These are phyloP conservation scores for Ptiloglossa arizonensis DNA, from an alignment of 1,140 invertebrate genomes.

Conservation along the genomic window DNA sequence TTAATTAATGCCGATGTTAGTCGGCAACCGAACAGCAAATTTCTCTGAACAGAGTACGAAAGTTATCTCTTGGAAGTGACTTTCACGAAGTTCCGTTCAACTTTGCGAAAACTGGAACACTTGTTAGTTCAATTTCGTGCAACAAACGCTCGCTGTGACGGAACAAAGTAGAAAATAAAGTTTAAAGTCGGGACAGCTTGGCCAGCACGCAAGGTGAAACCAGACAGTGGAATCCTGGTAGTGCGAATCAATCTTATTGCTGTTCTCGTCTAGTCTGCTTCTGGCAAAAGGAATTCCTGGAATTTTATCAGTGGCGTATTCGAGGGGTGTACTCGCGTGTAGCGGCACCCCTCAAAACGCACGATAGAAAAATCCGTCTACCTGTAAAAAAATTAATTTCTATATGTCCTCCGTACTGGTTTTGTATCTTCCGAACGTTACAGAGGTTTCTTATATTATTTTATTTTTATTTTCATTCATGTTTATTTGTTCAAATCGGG, in stretches of 20 bases:
- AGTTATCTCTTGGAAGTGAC: neutral
- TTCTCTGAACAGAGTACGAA: no score
- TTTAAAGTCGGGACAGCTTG: conserved; percentile 9
- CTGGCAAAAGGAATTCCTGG: conserved; percentile 42
- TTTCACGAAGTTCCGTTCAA: neutral
- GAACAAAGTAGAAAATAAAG: neutral
- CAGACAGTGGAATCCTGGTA: conserved; percentile 38
- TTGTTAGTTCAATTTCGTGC: neutral
- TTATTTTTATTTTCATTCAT: no score
- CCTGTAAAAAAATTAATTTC: neutral
- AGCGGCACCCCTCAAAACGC: neutral
- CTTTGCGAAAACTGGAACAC: neutral
- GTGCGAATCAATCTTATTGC: conserved; percentile 39
- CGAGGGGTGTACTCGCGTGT: neutral
- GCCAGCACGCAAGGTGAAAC: conserved; percentile 20
- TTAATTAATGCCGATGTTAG: no score
- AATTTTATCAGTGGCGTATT: conserved; percentile 34
- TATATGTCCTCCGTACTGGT: no score
- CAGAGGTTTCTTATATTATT: no score
- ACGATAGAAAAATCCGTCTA: neutral
- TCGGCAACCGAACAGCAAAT: no score
- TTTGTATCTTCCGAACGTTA: no score
- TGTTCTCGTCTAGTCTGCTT: conserved; percentile 32
- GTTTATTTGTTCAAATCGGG: no score
- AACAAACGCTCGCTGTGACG: neutral